phyloP scores from a whole-genome alignment of 2,888 invertebrate genomes.

The Cephonodes hylas region DNA sequence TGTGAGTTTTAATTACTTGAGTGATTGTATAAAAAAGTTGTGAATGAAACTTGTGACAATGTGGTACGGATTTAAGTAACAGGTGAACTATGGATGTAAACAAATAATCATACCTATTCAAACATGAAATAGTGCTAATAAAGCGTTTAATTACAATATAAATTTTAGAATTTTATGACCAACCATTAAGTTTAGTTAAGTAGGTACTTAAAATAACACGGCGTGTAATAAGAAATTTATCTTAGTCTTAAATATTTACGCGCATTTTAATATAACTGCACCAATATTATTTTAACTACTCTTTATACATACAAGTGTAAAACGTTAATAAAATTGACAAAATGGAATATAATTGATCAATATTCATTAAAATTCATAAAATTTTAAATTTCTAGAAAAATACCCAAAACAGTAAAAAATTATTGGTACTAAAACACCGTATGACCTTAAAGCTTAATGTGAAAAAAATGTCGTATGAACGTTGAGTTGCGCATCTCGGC shows the following conservation, averaged over 20 bases:
- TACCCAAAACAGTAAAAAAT: neutral
- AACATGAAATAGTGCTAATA: constrained; percentile 3
- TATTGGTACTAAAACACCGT: constrained; percentile 23
- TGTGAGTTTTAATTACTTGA: neutral
- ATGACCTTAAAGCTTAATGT: constrained; percentile 21
- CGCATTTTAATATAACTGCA: neutral
- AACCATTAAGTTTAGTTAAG: neutral
- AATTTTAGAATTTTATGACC: neutral
- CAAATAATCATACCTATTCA: neutral
- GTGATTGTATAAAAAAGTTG: neutral
- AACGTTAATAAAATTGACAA: neutral
- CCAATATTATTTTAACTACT: neutral
- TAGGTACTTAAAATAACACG: constrained; percentile 12
- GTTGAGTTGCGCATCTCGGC: constrained; percentile 24
- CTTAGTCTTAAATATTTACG: neutral
- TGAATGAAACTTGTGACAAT: neutral
- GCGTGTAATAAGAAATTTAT: constrained; percentile 7
- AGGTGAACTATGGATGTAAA: constrained; percentile 7
- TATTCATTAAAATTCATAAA: no score
- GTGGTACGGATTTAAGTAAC: neutral
- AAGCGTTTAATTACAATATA: neutral
- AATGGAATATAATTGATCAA: no score
- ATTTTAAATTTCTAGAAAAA: neutral
- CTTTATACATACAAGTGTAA: neutral
- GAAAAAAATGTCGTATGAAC: constrained; percentile 26